A percentile compares a stretch with the other conserved stretches of the same genome.
These are phyloP conservation scores for Drosophila nikananu DNA, from an alignment of 1,140 invertebrate species.

Conservation along the genomic window DNA sequence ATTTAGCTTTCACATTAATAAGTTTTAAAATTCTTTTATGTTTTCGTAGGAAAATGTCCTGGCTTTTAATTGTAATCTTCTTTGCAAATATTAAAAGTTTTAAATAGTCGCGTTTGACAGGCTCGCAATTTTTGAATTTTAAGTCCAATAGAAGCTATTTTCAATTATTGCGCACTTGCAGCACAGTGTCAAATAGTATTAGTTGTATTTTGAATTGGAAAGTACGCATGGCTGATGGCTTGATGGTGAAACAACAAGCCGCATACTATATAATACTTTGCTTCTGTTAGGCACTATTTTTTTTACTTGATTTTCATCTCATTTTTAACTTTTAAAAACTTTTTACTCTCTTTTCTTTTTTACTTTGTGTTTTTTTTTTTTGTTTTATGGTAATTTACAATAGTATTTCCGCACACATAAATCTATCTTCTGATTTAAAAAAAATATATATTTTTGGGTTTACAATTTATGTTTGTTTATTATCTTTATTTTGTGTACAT, in stretches of 20 bases:
- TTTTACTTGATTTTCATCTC: slow-evolving; percentile 22
- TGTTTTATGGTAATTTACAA: slow-evolving; percentile 9
- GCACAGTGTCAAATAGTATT: slow-evolving; percentile 10
- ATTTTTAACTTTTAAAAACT: slow-evolving; percentile 15
- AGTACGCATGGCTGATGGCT: slow-evolving; percentile 25
- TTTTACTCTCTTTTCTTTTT: not conserved
- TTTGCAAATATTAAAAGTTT: slow-evolving; percentile 2
- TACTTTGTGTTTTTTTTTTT: not conserved
- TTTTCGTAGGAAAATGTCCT: too few relatives aligned
- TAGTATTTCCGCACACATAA: not conserved
- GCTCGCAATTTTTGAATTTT: not conserved
- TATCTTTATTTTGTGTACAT: slow-evolving; percentile 12
- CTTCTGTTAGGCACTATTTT: slow-evolving; percentile 78
- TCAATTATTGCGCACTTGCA: not conserved
- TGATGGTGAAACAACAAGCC: slow-evolving; percentile 17
- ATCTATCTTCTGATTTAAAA: not conserved
- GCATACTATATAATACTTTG: slow-evolving; percentile 56
- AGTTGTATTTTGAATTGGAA: slow-evolving; percentile 19
- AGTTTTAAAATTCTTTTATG: too few relatives aligned
- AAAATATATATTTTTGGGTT: not conserved
- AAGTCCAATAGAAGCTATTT: not conserved
- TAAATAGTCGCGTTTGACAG: not conserved
- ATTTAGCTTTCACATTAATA: too few relatives aligned
- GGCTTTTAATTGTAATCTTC: not conserved
- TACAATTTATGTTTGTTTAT: slow-evolving; percentile 9